Conservation (phyloP, 2,113 vertebrate genomes). For the Pogonocichla stellata region DNA sequence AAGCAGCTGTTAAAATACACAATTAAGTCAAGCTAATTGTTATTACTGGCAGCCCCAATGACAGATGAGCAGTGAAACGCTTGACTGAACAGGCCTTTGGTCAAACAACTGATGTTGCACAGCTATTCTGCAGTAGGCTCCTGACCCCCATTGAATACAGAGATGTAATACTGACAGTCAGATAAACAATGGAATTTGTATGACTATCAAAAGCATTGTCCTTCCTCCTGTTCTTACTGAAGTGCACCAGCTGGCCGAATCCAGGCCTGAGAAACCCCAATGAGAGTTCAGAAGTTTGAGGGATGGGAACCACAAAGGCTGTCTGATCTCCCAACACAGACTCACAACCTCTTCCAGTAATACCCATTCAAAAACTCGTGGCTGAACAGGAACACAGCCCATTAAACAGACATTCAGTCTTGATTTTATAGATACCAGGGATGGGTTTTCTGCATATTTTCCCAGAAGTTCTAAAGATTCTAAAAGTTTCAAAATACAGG, state of each 20-base stretch:
- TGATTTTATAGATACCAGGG: background rate
- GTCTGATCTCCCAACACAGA: background rate
- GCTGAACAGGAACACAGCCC: background rate
- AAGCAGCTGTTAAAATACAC: constrained; percentile 60
- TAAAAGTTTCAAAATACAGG: background rate
- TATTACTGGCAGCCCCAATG: constrained; percentile 53
- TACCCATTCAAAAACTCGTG: background rate
- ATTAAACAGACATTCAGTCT: background rate
- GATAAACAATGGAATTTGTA: background rate
- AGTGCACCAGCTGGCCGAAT: background rate
- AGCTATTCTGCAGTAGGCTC: background rate
- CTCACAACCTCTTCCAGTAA: background rate
- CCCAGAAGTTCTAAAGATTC: background rate
- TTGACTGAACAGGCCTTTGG: constrained; percentile 19
- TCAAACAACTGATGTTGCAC: background rate
- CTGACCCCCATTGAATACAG: background rate
- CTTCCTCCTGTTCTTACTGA: background rate
- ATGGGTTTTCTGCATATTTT: background rate
- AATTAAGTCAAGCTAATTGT: constrained; percentile 60
- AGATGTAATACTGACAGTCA: background rate
- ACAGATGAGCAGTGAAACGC: constrained; percentile 14
- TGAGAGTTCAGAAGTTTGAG: background rate
- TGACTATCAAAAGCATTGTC: background rate
- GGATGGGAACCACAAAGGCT: background rate
- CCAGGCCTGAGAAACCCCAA: background rate